Evolutionary conservation across 2,888 invertebrate species (phyloP), one percentile per base, ranked within the genome.

Genomic region (Polyploca ridens): DNA sequence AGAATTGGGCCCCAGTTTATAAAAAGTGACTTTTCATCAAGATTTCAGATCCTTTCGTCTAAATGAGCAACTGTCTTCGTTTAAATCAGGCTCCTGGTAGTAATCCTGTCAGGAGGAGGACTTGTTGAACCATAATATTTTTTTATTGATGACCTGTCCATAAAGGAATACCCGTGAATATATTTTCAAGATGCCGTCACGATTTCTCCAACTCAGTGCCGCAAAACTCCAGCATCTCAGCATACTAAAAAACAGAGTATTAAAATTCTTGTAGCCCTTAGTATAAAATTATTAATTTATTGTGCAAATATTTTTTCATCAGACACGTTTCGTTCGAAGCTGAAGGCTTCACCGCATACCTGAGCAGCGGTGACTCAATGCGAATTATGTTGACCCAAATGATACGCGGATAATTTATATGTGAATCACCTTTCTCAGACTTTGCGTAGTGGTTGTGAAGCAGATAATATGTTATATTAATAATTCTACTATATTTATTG

Each of bases 371-470:
- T 84, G 86, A 85, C 66, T 87, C 85, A 86, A 76, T 73, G 66
- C 67, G 65, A 69, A 74, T 66, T 62, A 75, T 80, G 79, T 81
- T 84, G 85, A 85, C 85, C 84, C 78, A 81, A 75, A 84, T 85
- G 82, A 78, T 77, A 77, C 71, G 69, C 72, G 74, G 76, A 77
- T 83, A 79, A 81, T 79, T 83, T 68, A 74, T 77, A 75, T 72
- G 74, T 87, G 86, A 87, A 75, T 86, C 85, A 87, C 69, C 54
- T 54, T 54, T 54, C 54, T 64, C 66, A 71, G 70, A 67, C 71
- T 70, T 70, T 54, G 19, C 54, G 16, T 19, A 8, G 16, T 54
- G 19, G 19, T 54, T 54, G 10, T 10, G 54, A 54, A 19, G 54
- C 54, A 16, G 5, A 54, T 19, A n/a, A 19, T 6, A 19, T 54